Percentiles rank a stretch among this genome's conserved stretches.
These are phyloP conservation scores for Latrodectus hesperus DNA, from an alignment of 2,888 invertebrate genomes.

Conservation along the genomic window DNA sequence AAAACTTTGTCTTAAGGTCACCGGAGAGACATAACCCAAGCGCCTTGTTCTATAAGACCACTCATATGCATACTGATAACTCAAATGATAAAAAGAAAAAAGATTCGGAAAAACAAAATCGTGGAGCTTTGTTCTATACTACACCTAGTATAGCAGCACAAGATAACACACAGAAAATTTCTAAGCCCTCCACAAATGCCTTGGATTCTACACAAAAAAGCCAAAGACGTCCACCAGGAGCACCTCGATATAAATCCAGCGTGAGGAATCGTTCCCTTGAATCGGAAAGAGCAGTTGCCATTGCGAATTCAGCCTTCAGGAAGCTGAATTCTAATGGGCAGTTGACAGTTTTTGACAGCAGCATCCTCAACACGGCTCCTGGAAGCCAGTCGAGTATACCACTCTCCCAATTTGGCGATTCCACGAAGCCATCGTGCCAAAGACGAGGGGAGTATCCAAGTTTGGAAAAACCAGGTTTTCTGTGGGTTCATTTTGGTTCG, in stretches of 20 bases:
- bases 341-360: conserved; percentile 60
- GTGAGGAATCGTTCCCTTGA: conserved; percentile 44
- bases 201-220: neutral
- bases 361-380: neutral
- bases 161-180: neutral
- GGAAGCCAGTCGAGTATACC: neutral
- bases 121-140: conserved; percentile 48
- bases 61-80: neutral
- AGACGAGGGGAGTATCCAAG: conserved; percentile 38
- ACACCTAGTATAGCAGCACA: neutral
- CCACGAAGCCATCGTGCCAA: conserved; percentile 15
- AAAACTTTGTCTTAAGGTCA: conserved; percentile 12
- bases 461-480: conserved; percentile 61
- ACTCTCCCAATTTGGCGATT: conserved; percentile 13
- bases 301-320: conserved; percentile 51
- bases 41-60: conserved; percentile 46
- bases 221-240: neutral
- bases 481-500: conserved; percentile 68
- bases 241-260: neutral
- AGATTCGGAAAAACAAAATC: conserved; percentile 29
- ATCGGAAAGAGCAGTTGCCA: conserved; percentile 52
- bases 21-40: conserved; percentile 58
- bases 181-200: neutral
- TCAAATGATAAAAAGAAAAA: neutral
- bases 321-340: conserved; percentile 56